phyloP scores from a whole-genome alignment of 2,797 vertebrate species.

The Paratrypauchen microcephalus region DNA sequence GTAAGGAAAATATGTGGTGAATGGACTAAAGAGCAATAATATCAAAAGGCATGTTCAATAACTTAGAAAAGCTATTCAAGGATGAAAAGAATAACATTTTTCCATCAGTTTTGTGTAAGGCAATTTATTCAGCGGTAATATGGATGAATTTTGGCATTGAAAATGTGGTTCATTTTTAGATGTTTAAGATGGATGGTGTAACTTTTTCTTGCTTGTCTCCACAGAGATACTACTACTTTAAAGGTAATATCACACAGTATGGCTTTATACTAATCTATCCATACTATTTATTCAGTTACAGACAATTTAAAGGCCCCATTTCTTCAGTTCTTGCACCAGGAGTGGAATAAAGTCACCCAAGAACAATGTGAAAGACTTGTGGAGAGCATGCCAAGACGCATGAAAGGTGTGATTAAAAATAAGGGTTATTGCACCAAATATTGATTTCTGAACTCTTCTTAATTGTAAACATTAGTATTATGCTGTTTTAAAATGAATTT shows the following conservation, averaged over 20 bases:
- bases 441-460: too few relatives aligned
- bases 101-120: neutral
- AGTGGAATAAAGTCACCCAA: too few relatives aligned
- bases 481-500: too few relatives aligned
- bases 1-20: neutral
- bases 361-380: too few relatives aligned
- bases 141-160: too few relatives aligned
- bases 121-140: too few relatives aligned
- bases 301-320: neutral
- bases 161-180: too few relatives aligned
- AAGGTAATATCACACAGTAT: neutral
- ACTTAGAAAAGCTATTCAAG: neutral
- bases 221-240: neutral
- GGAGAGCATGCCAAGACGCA: too few relatives aligned
- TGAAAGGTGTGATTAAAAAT: too few relatives aligned
- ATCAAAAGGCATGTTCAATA: neutral
- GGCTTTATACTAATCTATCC: neutral
- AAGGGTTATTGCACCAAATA: too few relatives aligned
- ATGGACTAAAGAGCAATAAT: neutral
- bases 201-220: neutral
- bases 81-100: neutral
- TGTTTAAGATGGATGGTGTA: neutral
- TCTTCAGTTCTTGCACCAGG: too few relatives aligned
- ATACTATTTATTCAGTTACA: neutral
- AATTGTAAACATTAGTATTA: too few relatives aligned